phyloP scores from a whole-genome alignment of 2,797 vertebrate genomes.

The Pangasius krempfi region DNA sequence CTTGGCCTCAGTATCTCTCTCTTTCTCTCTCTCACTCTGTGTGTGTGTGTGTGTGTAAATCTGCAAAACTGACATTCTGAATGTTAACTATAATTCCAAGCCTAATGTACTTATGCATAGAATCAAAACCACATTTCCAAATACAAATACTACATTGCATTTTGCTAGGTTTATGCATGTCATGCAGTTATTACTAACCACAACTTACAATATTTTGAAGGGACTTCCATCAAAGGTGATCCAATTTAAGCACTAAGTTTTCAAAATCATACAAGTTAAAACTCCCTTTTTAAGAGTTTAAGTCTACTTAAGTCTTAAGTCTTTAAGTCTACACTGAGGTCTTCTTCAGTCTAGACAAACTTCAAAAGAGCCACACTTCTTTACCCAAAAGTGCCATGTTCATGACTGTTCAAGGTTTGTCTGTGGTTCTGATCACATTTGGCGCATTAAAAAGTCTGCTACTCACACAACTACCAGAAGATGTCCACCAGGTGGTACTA shows the following conservation, averaged over 20 bases:
- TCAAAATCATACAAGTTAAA: neutral
- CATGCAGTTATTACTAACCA: neutral
- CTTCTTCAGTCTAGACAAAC: neutral
- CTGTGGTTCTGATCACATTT: neutral
- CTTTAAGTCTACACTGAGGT: neutral
- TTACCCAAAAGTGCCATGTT: neutral
- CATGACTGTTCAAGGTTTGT: neutral
- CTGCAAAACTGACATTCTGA: neutral
- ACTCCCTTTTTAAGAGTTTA: neutral
- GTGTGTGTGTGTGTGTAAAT: neutral
- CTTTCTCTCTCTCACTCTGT: no score
- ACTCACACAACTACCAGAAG: neutral
- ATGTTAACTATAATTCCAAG: neutral
- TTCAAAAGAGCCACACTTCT: neutral
- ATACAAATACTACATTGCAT: neutral
- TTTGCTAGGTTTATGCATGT: neutral
- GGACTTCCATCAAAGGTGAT: neutral
- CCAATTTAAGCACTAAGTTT: neutral
- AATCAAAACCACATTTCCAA: neutral
- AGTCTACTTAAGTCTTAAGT: neutral
- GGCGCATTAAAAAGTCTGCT: neutral
- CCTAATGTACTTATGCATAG: neutral
- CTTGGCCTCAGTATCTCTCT: neutral
- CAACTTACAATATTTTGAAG: neutral
- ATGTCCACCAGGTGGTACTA: conserved; percentile 46